phyloP scores from a whole-genome alignment of 2,113 vertebrate species.

The Lonchura striata region DNA sequence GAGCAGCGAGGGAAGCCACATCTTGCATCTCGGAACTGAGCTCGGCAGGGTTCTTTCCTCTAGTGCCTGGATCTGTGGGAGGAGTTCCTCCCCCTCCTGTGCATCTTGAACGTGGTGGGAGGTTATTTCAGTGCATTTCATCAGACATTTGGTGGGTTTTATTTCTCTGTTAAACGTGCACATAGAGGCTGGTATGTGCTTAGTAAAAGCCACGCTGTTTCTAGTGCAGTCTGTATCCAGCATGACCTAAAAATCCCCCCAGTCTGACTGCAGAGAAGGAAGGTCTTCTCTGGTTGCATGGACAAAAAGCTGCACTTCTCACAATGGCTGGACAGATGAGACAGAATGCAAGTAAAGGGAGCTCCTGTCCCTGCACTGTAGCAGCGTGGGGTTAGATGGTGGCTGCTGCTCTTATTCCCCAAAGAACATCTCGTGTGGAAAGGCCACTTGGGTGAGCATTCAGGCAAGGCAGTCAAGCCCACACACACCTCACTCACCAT shows the following conservation, averaged over 20 bases:
- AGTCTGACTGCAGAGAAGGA: not conserved
- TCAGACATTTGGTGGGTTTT: not conserved
- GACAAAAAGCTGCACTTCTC: not conserved
- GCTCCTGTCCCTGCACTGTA: not conserved
- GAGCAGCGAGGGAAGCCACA: not conserved
- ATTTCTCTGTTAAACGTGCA: not conserved
- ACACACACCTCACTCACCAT: not conserved
- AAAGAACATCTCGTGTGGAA: not conserved
- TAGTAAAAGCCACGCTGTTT: not conserved
- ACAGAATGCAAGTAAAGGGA: not conserved
- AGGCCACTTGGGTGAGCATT: not conserved
- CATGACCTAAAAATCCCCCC: not conserved
- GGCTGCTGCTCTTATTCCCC: not conserved
- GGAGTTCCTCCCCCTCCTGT: constrained; percentile 6
- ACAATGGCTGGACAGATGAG: fast-evolving
- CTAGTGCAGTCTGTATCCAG: not conserved
- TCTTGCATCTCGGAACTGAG: not conserved
- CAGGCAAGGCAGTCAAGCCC: not conserved
- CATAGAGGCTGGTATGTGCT: not conserved
- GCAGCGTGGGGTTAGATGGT: not conserved
- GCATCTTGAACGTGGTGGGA: not conserved
- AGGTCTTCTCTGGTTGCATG: not conserved
- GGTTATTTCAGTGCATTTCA: not conserved
- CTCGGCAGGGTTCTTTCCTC: constrained; percentile 47
- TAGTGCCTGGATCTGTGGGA: constrained; percentile 7